Evolutionary conservation across 2,797 vertebrate species (phyloP), one percentile per base, ranked within the genome.

Genomic region (Carcharodon carcharias): DNA sequence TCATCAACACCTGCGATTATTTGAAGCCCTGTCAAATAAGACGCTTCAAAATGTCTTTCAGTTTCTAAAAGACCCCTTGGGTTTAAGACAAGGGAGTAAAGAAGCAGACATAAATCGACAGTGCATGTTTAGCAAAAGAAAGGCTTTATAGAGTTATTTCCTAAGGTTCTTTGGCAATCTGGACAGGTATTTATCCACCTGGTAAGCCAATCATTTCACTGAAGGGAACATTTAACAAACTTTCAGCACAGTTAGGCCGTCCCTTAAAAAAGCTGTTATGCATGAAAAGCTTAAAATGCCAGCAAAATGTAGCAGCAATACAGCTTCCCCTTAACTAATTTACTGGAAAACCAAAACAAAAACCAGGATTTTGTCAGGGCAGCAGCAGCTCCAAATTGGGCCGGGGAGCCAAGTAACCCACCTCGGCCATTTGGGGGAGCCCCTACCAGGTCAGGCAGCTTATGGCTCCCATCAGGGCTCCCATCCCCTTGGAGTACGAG

Each of bases 1-100:
- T 97, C 97, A 96, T 96, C 97, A 96, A 97, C 97, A 96, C 97
- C 96, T 97, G 98, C 97, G 1, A 97, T 97, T 97, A 98, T 98
- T 97, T 98, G 98, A 98, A 98, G 97, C 97, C 97, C 97, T 98
- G 98, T 98, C 98, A 98, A 97, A 97, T 31, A 65, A 95, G 85
- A 97, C 97, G 97, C 97, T 97, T 97, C 97, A 97, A 98, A 98
- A 97, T 97, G 97, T 97, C 97, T 98, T 97, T 65, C 92, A 94
- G 23, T 94, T 45, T 63, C 26, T 9, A 40, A 65, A 94, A 28
- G n/a, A 69, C 56, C 61, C 63, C 92, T 94, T 67, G 65, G n/a
- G 92, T 67, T 89, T 69, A 94, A 94, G 63, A 1, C 89, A 18
- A 63, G 28, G 56, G 88, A 23, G 92, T 94, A 23, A 67, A 67